A percentile compares a stretch with the other conserved stretches of the same genome.
phyloP scores from a whole-genome alignment of 2,113 vertebrate genomes.

The Sigmodon hispidus region DNA sequence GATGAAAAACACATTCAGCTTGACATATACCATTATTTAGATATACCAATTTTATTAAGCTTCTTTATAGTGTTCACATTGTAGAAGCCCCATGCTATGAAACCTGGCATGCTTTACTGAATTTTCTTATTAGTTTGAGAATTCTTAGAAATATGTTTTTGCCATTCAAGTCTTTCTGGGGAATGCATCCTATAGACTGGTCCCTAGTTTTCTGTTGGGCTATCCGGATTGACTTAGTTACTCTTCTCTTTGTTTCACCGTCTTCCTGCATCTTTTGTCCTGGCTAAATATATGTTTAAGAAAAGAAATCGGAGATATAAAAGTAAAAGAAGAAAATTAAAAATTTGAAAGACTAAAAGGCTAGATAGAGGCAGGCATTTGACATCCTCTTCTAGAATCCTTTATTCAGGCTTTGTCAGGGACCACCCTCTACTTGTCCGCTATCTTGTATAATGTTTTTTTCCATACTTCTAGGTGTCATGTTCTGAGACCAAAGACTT shows the following conservation, averaged over 20 bases:
- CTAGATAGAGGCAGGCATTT: background rate
- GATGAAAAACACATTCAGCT: background rate
- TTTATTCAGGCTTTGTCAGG: background rate
- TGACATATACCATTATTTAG: background rate
- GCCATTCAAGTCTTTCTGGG: background rate
- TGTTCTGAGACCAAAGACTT: background rate
- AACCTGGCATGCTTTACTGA: background rate
- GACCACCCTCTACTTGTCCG: fast-evolving
- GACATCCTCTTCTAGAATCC: background rate
- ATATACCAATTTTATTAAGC: background rate
- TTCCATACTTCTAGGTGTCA: background rate
- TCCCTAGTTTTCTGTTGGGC: background rate
- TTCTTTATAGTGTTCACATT: background rate
- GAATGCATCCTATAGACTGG: background rate
- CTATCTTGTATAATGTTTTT: background rate
- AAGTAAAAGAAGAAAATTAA: background rate
- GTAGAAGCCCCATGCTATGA: background rate
- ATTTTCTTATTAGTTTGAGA: background rate
- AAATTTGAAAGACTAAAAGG: background rate
- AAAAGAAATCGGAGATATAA: background rate
- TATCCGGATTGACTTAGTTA: background rate
- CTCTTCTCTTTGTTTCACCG: background rate
- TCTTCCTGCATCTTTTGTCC: background rate
- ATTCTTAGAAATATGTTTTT: background rate
- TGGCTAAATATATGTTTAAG: background rate